Evolutionary conservation across 1,140 invertebrate genomes (phyloP), one percentile per base, ranked within the genome.

Genomic region (Drosophila quadrilineata): DNA sequence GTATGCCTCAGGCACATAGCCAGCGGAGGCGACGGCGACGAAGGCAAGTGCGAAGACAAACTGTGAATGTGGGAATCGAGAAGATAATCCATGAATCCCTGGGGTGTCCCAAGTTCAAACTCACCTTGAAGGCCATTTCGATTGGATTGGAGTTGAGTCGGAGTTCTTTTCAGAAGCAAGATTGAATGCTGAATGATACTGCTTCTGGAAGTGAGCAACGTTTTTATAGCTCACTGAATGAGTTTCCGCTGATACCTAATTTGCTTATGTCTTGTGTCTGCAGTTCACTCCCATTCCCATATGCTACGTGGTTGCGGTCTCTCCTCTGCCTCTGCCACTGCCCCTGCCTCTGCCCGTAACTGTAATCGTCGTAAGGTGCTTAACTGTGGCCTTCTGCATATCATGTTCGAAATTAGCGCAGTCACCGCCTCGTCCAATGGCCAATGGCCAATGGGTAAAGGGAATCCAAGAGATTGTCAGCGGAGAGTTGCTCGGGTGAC

Each of bases 91-190:
- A 43, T 48, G 17, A 29, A 50, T 40, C 16, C 35, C 41, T 16
- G n/a, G n/a, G n/a, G n/a, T 22, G 54, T 31, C 6, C 21, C 9
- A 12, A 24, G 12, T 6, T 14, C 28, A 49, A 12, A 58, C 64
- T 77, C 54, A 88, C 87, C 75, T 88, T 88, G 67, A 88, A 88
- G 22, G 86, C 87, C 87, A 88, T 88, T 40, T 85, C 71, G 29
- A 10, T 59, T 54, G 16, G 17, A 19, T 22, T 63, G 38, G 36
- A 31, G 49, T 48, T 31, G 50, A 38, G 19, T 53, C n/a, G n/a
- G 48, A 54, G 84, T 88, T 88, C 86, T 88, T 77, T 82, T 48
- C 70, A 59, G 79, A 75, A 62, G 60, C 38, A 50, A 74, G 60
- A 41, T 57, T 62, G 54, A 57, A 41, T 71, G 65, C 69, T 71